Evolutionary conservation across 2,797 vertebrate species (phyloP), one percentile per base, ranked within the genome.

Genomic region (Neosilurus hyrtlii): DNA sequence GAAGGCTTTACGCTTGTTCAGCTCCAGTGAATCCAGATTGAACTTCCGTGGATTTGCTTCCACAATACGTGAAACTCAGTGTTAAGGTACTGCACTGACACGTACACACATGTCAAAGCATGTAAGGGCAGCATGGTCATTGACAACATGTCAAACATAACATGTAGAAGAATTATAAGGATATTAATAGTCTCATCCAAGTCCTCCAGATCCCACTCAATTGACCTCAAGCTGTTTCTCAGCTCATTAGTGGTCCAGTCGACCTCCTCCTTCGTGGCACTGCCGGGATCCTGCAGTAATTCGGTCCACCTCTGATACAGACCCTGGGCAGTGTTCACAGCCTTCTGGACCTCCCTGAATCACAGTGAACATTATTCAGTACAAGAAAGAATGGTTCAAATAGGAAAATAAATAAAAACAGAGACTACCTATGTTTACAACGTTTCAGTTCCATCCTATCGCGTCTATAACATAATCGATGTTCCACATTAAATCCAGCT

Each of bases 241-340:
- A 99, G 92, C 89, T 99, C 98, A 85, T 99, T 99, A 73, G 97
- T 99, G 52, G 97, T 99, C 97, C 97, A 99, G 92, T 99, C 98
- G 0, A 97, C 91, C 90, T 99, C 98, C 90, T 99, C 97, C 89
- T 96, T 95, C 22, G 96, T 96, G 83, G 96, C 96, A 0, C 93
- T 90, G 11, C 92, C 93, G 0, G 96, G 95, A 81, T 97, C 96
- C 85, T 95, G 96, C 77, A 96, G 90, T 82, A 99, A 94, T 86
- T 98, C 96, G 0, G 91, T 93, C 98, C 98, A 99, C 95, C 97
- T 94, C 89, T 96, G 97, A 91, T 98, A 97, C 87, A 99, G 94
- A 51, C 94, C 97, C 90, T 98, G 96, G 2, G 98, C 97, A 0
- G 96, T 97, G 63, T 98, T 97, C 85, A 99, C 96, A 0, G 97